phyloP scores from a whole-genome alignment of 2,797 vertebrate genomes.

The Darevskia mixta region DNA sequence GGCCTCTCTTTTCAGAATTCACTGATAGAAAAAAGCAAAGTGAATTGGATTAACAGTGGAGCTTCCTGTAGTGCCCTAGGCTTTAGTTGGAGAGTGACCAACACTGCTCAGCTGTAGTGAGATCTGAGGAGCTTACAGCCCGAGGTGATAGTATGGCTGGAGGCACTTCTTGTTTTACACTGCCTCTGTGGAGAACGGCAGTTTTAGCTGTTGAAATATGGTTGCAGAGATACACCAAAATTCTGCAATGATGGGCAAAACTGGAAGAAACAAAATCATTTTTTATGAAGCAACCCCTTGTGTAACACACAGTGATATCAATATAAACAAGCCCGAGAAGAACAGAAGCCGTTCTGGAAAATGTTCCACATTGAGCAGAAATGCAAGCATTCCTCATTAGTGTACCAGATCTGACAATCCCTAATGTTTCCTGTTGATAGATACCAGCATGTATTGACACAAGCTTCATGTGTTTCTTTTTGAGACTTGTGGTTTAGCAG shows the following conservation, averaged over 20 bases:
- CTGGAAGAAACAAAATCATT: conserved; percentile 48
- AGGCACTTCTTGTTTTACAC: conserved; percentile 33
- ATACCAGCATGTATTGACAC: conserved; percentile 74
- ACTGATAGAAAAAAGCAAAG: conserved; percentile 12
- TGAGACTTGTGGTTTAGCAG: conserved; percentile 86
- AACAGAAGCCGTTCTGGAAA: conserved; percentile 39
- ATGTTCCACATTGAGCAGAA: conserved; percentile 57
- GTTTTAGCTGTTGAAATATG: conserved; percentile 1
- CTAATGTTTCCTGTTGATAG: conserved; percentile 84
- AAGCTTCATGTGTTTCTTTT: conserved; percentile 67
- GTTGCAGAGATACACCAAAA: conserved; percentile 36
- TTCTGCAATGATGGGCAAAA: conserved; percentile 28
- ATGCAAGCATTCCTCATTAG: conserved; percentile 53
- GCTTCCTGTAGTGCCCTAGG: background rate
- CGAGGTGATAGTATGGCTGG: background rate
- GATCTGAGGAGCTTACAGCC: conserved; percentile 19
- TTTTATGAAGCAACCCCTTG: conserved; percentile 51
- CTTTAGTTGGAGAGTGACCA: conserved; percentile 18
- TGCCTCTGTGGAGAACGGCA: background rate
- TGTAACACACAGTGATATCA: conserved; percentile 18
- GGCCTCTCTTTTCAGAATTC: conserved; percentile 15
- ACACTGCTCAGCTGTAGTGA: background rate
- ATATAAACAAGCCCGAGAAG: background rate
- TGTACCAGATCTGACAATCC: conserved; percentile 45
- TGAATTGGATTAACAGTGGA: conserved; percentile 39